Evolutionary conservation across 2,797 vertebrate genomes (phyloP).

Genomic region (Dallia pectoralis): DNA sequence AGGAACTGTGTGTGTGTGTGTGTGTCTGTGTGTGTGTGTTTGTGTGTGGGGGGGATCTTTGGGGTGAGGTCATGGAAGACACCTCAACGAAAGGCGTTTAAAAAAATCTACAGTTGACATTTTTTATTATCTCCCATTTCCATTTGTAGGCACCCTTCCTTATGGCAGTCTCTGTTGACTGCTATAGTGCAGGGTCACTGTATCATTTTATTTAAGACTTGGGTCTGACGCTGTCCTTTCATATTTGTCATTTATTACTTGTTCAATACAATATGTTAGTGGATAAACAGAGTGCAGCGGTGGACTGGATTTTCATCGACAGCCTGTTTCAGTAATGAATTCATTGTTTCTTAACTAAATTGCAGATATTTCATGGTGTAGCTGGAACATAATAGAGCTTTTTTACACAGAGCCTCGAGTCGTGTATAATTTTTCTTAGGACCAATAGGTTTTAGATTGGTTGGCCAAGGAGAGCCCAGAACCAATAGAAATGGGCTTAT

Average conservation of each 20-base stretch:
- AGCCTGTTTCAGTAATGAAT: slow-evolving; percentile 4
- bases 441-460: neutral
- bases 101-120: neutral
- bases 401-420: slow-evolving; percentile 15
- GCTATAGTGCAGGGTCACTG: slow-evolving; percentile 46
- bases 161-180: slow-evolving; percentile 55
- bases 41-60: slow-evolving; percentile 39
- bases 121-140: slow-evolving; percentile 42
- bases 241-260: slow-evolving; percentile 38
- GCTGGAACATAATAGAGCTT: slow-evolving; percentile 8
- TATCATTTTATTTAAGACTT: slow-evolving; percentile 51
- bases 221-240: slow-evolving; percentile 27
- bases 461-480: no score
- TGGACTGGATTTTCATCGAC: slow-evolving; percentile 11
- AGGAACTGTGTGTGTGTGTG: slow-evolving; percentile 40
- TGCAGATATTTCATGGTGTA: neutral
- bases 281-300: neutral
- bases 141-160: slow-evolving; percentile 58
- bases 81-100: slow-evolving; percentile 41
- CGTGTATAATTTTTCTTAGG: neutral
- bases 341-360: slow-evolving; percentile 9
- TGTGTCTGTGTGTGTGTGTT: slow-evolving; percentile 16
- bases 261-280: slow-evolving; percentile 17
- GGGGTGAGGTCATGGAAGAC: slow-evolving; percentile 60
- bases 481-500: no score